A percentile compares a stretch with the other conserved stretches of the same genome.
phyloP scores from a whole-genome alignment of 2,888 invertebrate genomes.

The Cheilosia urbana region DNA sequence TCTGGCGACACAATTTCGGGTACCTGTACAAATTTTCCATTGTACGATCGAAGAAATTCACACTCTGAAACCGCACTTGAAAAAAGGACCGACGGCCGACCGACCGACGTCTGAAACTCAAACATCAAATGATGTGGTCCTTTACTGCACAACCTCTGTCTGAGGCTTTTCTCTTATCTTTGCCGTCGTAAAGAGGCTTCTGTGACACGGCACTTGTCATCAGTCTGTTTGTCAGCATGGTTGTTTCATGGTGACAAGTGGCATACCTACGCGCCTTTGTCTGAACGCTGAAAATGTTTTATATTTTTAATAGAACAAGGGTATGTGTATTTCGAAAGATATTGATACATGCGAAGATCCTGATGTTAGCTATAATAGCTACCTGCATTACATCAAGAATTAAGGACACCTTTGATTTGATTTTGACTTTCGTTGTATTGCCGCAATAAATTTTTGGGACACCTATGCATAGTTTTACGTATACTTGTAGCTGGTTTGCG shows the following conservation, averaged over 20 bases:
- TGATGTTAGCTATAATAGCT: too few species aligned
- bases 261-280: conserved; percentile 25
- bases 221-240: conserved; percentile 24
- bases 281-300: conserved; percentile 38
- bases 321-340: too few species aligned
- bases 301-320: conserved; percentile 44
- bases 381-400: too few species aligned
- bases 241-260: conserved; percentile 59
- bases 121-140: conserved; percentile 38
- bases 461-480: too few species aligned
- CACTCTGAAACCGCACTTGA: conserved; percentile 71
- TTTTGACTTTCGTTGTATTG: too few species aligned
- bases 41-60: conserved; percentile 55
- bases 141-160: conserved; percentile 53
- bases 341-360: too few species aligned
- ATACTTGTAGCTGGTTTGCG: too few species aligned
- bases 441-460: too few species aligned
- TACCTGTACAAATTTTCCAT: conserved; percentile 48
- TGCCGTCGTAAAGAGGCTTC: conserved; percentile 48
- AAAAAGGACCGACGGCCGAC: conserved; percentile 22
- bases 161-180: conserved; percentile 63
- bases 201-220: conserved; percentile 62
- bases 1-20: conserved; percentile 61
- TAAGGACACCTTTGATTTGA: too few species aligned
- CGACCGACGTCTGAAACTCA: conserved; percentile 40